phyloP scores from a whole-genome alignment of 2,797 vertebrate genomes.

The Echiichthys vipera region DNA sequence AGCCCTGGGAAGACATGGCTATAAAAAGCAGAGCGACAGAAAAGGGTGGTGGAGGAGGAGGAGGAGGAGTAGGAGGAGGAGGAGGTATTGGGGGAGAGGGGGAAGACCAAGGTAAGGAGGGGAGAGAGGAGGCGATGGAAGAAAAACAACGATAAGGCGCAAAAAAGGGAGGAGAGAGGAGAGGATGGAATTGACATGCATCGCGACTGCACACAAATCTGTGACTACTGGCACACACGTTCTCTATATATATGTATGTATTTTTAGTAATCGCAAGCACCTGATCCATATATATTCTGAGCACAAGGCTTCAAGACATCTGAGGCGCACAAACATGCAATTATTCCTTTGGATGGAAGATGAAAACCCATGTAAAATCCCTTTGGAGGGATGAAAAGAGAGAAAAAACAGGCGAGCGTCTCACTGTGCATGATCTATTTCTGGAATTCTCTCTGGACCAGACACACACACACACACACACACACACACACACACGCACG shows the following conservation, averaged over 20 bases:
- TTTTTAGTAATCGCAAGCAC: slow-evolving; percentile 58
- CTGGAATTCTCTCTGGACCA: slow-evolving; percentile 77
- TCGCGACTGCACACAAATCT: slow-evolving; percentile 12
- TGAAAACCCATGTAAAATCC: slow-evolving; percentile 74
- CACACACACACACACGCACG: slow-evolving; percentile 37
- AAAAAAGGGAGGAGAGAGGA: slow-evolving; percentile 30
- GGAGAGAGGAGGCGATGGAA: slow-evolving; percentile 39
- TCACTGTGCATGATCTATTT: slow-evolving; percentile 77
- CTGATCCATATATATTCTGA: slow-evolving; percentile 50
- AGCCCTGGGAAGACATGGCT: slow-evolving; percentile 82
- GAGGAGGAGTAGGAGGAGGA: slow-evolving; percentile 35
- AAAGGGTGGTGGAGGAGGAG: slow-evolving; percentile 63
- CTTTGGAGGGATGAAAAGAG: slow-evolving; percentile 70
- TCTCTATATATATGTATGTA: slow-evolving; percentile 1
- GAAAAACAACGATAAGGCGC: slow-evolving; percentile 53
- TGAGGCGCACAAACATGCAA: slow-evolving; percentile 61
- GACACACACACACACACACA: slow-evolving; percentile 40
- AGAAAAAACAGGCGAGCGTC: slow-evolving; percentile 67
- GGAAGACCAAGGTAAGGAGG: slow-evolving; percentile 61
- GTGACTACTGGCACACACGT: slow-evolving; percentile 3
- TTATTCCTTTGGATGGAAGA: slow-evolving; percentile 69
- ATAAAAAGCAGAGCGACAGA: slow-evolving; percentile 86
- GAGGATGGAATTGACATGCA: slow-evolving; percentile 50
- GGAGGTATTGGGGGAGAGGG: slow-evolving; percentile 27
- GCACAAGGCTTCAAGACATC: slow-evolving; percentile 45